Evolutionary conservation across 2,113 vertebrate genomes (phyloP).

Genomic region (Desmodus rotundus): DNA sequence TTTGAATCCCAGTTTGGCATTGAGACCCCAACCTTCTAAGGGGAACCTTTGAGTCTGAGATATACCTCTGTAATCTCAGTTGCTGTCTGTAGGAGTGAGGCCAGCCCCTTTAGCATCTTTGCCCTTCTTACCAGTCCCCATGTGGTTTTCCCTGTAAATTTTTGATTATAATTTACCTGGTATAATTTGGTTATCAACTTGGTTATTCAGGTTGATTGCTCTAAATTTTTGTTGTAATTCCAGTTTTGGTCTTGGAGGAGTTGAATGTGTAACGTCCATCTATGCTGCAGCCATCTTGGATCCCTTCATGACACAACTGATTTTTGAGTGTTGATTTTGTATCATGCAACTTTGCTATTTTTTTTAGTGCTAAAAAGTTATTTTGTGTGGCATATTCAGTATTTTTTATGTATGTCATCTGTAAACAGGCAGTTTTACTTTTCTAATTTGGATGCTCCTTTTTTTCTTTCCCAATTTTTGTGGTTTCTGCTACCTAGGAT

Average conservation of each 20-base stretch:
- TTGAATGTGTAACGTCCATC: neutral
- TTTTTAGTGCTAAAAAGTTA: neutral
- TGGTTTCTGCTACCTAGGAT: neutral
- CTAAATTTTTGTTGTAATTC: neutral
- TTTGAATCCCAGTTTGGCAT: neutral
- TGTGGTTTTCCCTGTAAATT: neutral
- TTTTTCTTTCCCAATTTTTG: neutral
- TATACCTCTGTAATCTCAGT: neutral
- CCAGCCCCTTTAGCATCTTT: neutral
- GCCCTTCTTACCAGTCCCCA: neutral
- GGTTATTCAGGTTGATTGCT: neutral
- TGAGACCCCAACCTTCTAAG: neutral
- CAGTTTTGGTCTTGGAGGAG: neutral
- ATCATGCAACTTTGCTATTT: neutral
- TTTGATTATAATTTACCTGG: neutral
- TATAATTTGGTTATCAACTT: too few species aligned
- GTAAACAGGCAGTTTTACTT: neutral
- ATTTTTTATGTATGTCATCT: neutral
- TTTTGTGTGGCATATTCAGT: neutral
- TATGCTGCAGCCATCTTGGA: neutral
- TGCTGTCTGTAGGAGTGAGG: neutral
- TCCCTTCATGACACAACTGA: neutral
- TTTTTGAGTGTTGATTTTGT: neutral
- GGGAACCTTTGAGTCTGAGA: neutral
- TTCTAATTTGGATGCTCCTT: neutral